phyloP scores from a whole-genome alignment of 2,797 vertebrate species.

The Diglossa cyanea region DNA sequence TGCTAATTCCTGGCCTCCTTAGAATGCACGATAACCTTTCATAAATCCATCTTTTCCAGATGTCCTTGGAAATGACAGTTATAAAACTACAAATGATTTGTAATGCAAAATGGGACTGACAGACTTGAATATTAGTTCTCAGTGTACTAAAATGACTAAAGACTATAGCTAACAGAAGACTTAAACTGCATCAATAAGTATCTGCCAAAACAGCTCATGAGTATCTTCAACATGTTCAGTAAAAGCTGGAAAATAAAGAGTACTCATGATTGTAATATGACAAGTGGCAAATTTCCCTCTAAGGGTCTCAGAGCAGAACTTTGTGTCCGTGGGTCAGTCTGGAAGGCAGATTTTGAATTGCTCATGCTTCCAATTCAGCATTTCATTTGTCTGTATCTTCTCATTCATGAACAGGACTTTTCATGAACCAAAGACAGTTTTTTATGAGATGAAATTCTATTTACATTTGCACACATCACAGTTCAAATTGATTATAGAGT shows the following conservation, averaged over 20 bases:
- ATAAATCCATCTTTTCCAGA: slow-evolving; percentile 87
- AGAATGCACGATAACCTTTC: slow-evolving; percentile 86
- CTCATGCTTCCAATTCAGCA: not conserved
- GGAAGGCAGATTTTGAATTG: not conserved
- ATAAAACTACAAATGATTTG: slow-evolving; percentile 90
- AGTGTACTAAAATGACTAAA: slow-evolving; percentile 73
- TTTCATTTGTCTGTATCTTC: not conserved
- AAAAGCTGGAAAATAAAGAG: slow-evolving; percentile 26
- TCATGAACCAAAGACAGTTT: not conserved
- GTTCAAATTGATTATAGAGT: not conserved
- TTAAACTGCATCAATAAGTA: slow-evolving; percentile 71
- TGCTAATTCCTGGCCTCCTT: slow-evolving; percentile 87
- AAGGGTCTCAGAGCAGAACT: not conserved
- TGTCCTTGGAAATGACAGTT: slow-evolving; percentile 91
- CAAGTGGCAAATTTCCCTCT: slow-evolving; percentile 16
- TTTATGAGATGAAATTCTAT: not conserved
- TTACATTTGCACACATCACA: not conserved
- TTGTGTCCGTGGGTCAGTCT: not conserved
- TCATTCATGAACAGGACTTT: not conserved
- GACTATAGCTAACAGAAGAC: slow-evolving; percentile 74
- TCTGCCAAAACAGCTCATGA: slow-evolving; percentile 49
- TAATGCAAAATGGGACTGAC: slow-evolving; percentile 88
- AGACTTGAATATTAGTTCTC: slow-evolving; percentile 79
- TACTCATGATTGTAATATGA: not conserved
- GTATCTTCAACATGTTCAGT: slow-evolving; percentile 53